Evolutionary conservation across 2,888 invertebrate species (phyloP).

Genomic region (Isoperla grammatica): DNA sequence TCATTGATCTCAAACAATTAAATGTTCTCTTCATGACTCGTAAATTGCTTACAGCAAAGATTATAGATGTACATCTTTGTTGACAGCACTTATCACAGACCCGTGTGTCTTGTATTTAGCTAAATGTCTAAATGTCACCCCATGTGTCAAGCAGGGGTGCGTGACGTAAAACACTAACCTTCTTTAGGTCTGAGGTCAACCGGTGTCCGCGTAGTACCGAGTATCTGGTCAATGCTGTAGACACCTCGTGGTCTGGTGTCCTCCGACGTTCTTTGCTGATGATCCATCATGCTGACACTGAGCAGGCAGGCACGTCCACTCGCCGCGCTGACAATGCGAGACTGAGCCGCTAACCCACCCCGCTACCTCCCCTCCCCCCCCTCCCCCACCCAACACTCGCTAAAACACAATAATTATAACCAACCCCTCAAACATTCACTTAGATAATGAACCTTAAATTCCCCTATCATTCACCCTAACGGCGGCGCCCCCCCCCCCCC

Average conservation of each 20-base stretch:
- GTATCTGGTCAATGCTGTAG: slow-evolving; percentile 46
- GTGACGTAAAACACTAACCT: slow-evolving; percentile 24
- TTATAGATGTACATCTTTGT: no score
- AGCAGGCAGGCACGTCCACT: slow-evolving; percentile 9
- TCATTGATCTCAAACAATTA: no score
- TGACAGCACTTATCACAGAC: no score
- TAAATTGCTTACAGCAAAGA: no score
- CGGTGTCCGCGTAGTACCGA: slow-evolving; percentile 38
- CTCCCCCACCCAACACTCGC: slow-evolving; percentile 18
- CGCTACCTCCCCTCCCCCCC: slow-evolving; percentile 7
- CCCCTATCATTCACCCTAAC: slow-evolving; percentile 27
- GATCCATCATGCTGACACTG: slow-evolving; percentile 21
- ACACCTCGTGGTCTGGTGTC: slow-evolving; percentile 40
- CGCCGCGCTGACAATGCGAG: slow-evolving; percentile 11
- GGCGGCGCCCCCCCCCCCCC: slow-evolving; percentile 1
- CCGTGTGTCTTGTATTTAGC: no score
- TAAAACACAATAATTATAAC: slow-evolving; percentile 7
- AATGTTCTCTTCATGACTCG: no score
- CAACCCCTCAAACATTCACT: slow-evolving; percentile 27
- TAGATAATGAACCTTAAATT: slow-evolving; percentile 30
- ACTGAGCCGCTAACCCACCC: slow-evolving; percentile 11
- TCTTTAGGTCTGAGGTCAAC: slow-evolving; percentile 21
- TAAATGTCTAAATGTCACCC: no score
- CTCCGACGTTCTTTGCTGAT: slow-evolving; percentile 16
- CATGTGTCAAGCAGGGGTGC: background rate